Evolutionary conservation across 1,140 invertebrate species (phyloP).

Genomic region (Drosophila virilis): DNA sequence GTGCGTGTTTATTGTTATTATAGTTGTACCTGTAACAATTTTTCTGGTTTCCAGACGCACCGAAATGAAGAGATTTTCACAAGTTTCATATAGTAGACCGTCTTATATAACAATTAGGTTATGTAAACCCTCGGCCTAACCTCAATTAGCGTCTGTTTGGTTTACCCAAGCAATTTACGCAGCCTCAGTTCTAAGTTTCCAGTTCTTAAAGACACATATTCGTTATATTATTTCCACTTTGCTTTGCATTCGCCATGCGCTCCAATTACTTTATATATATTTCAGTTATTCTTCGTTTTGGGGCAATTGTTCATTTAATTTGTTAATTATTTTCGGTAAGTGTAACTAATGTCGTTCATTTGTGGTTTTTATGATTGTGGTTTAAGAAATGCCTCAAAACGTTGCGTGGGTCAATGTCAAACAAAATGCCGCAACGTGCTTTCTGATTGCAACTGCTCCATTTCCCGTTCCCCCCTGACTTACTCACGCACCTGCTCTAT

Average conservation of each 20-base stretch:
- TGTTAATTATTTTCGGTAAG: conserved; percentile 75
- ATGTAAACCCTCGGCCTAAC: conserved; percentile 60
- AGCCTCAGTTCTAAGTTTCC: background rate
- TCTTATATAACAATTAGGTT: conserved; percentile 71
- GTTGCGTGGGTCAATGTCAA: conserved; percentile 71
- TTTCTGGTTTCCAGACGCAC: background rate
- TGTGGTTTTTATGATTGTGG: conserved; percentile 56
- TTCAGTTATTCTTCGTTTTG: conserved; percentile 14
- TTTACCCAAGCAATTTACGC: conserved; percentile 24
- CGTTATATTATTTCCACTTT: conserved; percentile 35
- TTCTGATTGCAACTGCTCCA: conserved; percentile 16
- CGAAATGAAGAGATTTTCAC: conserved; percentile 71
- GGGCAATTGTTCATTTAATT: conserved; percentile 70
- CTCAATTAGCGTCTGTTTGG: conserved; percentile 69
- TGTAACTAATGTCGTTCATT: conserved; percentile 80
- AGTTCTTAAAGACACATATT: conserved; percentile 29
- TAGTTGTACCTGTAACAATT: conserved; percentile 39
- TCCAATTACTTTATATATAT: conserved; percentile 48
- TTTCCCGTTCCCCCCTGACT: background rate
- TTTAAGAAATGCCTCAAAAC: conserved; percentile 41
- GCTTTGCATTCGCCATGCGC: conserved; percentile 60
- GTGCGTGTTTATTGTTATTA: conserved; percentile 52
- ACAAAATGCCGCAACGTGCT: conserved; percentile 24
- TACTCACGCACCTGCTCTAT: conserved; percentile 13
- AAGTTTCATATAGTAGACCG: conserved; percentile 44